Evolutionary conservation across 2,888 invertebrate species (phyloP).

Genomic region (Ptychoptera albimana): DNA sequence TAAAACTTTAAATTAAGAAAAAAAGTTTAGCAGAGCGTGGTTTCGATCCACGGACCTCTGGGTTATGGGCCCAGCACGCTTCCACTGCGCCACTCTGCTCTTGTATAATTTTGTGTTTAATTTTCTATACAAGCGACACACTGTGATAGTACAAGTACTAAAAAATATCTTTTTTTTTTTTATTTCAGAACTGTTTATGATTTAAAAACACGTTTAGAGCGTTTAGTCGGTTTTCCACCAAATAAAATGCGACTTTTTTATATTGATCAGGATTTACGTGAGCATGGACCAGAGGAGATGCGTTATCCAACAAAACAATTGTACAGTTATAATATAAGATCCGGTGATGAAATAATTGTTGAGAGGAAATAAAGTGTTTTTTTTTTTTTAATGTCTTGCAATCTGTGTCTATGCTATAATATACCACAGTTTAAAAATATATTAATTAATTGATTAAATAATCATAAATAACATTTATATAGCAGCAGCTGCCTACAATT

Average conservation of each 20-base stretch:
- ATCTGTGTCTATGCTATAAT: too few relatives aligned
- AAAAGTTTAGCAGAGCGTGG: constrained; percentile 17
- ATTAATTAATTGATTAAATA: too few relatives aligned
- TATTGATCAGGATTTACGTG: constrained; percentile 62
- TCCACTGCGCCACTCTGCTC: constrained; percentile 57
- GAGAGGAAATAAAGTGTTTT: constrained; percentile 44
- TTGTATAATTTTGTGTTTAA: not conserved
- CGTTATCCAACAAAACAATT: constrained; percentile 75
- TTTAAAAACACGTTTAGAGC: constrained; percentile 62
- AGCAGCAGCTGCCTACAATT: too few relatives aligned
- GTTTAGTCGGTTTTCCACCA: constrained; percentile 64
- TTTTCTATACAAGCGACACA: not conserved
- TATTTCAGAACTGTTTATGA: constrained; percentile 58
- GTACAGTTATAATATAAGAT: constrained; percentile 78
- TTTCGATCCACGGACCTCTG: constrained; percentile 22
- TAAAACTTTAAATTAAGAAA: constrained; percentile 3
- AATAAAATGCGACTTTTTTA: constrained; percentile 80
- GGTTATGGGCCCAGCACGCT: constrained; percentile 56
- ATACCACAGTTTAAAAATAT: too few relatives aligned
- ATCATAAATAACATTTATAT: too few relatives aligned
- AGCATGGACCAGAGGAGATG: constrained; percentile 78
- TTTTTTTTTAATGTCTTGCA: too few relatives aligned
- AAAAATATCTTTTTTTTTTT: not conserved
- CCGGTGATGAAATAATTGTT: constrained; percentile 82
- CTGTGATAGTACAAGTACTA: not conserved